phyloP scores from a whole-genome alignment of 2,113 vertebrate species.

The Probosciger aterrimus region DNA sequence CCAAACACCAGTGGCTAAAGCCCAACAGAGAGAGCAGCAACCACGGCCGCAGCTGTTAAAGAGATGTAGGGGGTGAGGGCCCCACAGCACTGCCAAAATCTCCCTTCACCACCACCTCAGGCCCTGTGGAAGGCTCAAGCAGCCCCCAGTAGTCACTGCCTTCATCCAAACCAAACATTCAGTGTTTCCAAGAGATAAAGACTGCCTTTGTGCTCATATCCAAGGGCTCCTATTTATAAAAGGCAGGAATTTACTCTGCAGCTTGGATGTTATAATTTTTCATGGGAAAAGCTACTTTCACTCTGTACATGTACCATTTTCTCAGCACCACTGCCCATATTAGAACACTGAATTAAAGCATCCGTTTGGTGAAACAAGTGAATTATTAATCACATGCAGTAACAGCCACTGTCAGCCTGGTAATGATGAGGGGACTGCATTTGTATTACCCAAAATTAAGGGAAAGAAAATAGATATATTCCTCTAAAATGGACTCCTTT shows the following conservation, averaged over 20 bases:
- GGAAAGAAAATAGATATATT: neutral
- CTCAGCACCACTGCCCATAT: neutral
- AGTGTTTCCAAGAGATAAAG: neutral
- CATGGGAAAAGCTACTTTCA: neutral
- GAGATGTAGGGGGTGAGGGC: neutral
- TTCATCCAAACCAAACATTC: neutral
- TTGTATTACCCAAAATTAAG: neutral
- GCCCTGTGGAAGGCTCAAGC: neutral
- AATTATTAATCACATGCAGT: neutral
- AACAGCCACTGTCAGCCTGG: neutral
- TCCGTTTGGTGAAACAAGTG: neutral
- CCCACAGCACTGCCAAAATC: fast-evolving
- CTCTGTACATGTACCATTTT: neutral
- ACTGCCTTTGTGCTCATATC: neutral
- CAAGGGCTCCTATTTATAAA: neutral
- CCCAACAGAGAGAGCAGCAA: neutral
- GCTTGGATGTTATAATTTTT: neutral
- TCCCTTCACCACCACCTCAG: fast-evolving
- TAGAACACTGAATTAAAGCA: neutral
- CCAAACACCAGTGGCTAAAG: too few species aligned
- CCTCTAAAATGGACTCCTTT: neutral
- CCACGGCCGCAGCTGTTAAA: neutral
- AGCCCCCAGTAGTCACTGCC: neutral
- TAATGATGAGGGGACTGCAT: neutral
- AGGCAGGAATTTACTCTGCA: neutral